Percentiles rank a stretch among this genome's conserved stretches.
Evolutionary conservation across 2,113 vertebrate species (phyloP).

Genomic region (Perca flavescens): DNA sequence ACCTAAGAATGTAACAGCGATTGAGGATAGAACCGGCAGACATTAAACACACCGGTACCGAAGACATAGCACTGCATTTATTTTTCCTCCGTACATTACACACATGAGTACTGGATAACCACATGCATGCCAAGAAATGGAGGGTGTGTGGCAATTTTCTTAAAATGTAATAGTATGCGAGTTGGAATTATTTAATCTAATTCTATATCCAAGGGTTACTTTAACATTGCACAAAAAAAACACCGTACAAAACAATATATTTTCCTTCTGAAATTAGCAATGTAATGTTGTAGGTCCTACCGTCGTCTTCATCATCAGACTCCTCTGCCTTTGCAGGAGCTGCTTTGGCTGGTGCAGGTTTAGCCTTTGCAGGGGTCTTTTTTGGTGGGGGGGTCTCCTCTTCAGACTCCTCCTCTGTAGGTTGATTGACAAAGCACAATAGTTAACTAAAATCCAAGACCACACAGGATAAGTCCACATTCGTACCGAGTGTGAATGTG

Average conservation of each 20-base stretch:
- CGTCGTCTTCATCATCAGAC: slow-evolving; percentile 86
- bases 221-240: not conserved
- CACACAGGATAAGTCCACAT: not conserved
- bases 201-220: not conserved
- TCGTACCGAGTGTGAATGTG: no score
- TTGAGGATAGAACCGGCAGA: slow-evolving; percentile 83
- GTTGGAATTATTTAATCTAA: not conserved
- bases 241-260: no score
- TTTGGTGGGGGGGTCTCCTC: slow-evolving; percentile 79
- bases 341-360: slow-evolving; percentile 60
- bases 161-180: not conserved
- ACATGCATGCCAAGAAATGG: slow-evolving; percentile 76
- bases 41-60: slow-evolving; percentile 71
- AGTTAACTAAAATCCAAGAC: no score
- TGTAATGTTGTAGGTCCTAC: slow-evolving; percentile 17
- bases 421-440: not conserved
- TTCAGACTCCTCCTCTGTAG: slow-evolving; percentile 79
- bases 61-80: slow-evolving; percentile 81
- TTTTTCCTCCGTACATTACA: slow-evolving; percentile 80
- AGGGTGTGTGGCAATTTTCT: slow-evolving; percentile 13
- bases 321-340: slow-evolving; percentile 78
- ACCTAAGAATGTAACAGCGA: slow-evolving; percentile 63
- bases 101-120: slow-evolving; percentile 70
- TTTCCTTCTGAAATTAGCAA: no score
- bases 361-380: slow-evolving; percentile 73